Percentiles rank a stretch among this genome's conserved stretches.
These are phyloP conservation scores for Ctenicera cuprea DNA, from an alignment of 2,888 invertebrate species.

Conservation along the genomic window DNA sequence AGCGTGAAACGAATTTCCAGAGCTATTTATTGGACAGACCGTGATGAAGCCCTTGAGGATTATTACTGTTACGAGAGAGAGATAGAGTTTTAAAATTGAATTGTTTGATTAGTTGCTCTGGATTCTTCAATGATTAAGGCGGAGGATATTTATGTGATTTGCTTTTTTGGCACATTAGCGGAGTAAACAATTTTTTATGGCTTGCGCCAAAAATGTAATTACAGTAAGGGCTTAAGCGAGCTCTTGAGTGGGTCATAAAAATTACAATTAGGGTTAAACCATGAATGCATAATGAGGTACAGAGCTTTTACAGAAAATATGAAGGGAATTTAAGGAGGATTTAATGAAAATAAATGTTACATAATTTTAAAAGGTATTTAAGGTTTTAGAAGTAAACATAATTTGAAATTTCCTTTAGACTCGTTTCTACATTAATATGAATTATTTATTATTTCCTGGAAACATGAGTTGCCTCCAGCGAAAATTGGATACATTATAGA, in stretches of 20 bases:
- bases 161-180: too few species aligned
- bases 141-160: too few species aligned
- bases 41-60: neutral
- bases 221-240: constrained; percentile 8
- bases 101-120: neutral
- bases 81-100: neutral
- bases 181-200: too few species aligned
- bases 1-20: neutral
- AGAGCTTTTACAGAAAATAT: constrained; percentile 7
- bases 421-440: too few species aligned
- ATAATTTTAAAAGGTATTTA: too few species aligned
- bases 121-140: neutral
- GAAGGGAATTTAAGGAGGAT: too few species aligned
- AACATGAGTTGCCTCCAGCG: too few species aligned
- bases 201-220: constrained; percentile 3
- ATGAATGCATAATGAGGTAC: constrained; percentile 19
- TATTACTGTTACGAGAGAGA: neutral
- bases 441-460: too few species aligned
- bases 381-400: too few species aligned
- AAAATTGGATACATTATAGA: too few species aligned
- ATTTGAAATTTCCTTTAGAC: too few species aligned
- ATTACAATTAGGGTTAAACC: constrained; percentile 8
- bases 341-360: too few species aligned
- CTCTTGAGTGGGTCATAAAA: constrained; percentile 20
- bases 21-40: constrained; percentile 3